phyloP scores from a whole-genome alignment of 2,888 invertebrate species.

The Elegia similella region DNA sequence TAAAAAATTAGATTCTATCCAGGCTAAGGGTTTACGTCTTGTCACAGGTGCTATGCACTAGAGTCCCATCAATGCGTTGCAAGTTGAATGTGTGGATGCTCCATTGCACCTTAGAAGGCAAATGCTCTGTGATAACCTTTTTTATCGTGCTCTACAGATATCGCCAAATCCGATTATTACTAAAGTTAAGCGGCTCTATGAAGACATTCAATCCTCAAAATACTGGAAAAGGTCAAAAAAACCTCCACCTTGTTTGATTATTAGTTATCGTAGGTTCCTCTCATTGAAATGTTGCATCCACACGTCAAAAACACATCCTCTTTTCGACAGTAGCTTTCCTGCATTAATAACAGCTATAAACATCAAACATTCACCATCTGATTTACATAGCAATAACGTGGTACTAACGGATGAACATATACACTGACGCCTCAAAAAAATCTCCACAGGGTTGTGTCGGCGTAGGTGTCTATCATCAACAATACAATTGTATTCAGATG shows the following conservation, averaged over 20 bases:
- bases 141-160: too few species aligned
- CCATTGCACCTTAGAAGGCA: slow-evolving; percentile 17
- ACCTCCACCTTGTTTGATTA: background rate
- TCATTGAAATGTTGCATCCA: too few species aligned
- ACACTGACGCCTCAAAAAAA: background rate
- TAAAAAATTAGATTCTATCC: too few species aligned
- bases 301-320: too few species aligned
- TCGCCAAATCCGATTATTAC: too few species aligned
- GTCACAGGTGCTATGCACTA: slow-evolving; percentile 18
- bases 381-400: background rate
- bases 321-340: too few species aligned
- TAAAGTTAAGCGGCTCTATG: too few species aligned
- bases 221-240: background rate
- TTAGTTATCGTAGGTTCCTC: too few species aligned
- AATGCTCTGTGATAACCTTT: too few species aligned
- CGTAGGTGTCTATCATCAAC: slow-evolving; percentile 3
- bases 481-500: slow-evolving; percentile 7
- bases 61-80: slow-evolving; percentile 16
- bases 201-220: background rate
- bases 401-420: background rate
- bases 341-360: too few species aligned
- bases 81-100: slow-evolving; percentile 21
- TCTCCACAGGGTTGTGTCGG: slow-evolving; percentile 3
- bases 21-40: too few species aligned
- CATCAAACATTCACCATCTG: too few species aligned